A percentile compares a stretch with the other conserved stretches of the same genome.
Evolutionary conservation across 2,113 vertebrate species (phyloP).

Genomic region (Monopterus albus): DNA sequence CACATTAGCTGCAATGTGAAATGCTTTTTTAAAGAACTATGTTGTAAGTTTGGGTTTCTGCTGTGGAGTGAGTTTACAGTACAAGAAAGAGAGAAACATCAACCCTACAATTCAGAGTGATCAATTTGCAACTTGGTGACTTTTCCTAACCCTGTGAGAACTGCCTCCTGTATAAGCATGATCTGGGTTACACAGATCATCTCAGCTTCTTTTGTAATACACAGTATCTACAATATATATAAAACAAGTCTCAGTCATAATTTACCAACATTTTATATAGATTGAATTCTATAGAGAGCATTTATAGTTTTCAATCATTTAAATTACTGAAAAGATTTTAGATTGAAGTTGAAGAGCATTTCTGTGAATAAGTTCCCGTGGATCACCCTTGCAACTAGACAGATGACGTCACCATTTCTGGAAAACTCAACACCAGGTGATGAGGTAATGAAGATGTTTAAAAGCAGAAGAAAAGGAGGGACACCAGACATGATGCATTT

Average conservation of each 20-base stretch:
- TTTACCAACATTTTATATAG: too few relatives aligned
- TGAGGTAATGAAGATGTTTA: constrained; percentile 36
- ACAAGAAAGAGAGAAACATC: neutral
- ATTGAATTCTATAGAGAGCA: too few relatives aligned
- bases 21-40: neutral
- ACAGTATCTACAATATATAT: too few relatives aligned
- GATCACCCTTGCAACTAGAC: too few relatives aligned
- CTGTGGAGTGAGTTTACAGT: neutral
- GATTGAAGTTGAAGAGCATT: too few relatives aligned
- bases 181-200: too few relatives aligned
- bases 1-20: constrained; percentile 13
- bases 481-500: neutral
- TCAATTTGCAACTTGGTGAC: neutral
- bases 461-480: neutral
- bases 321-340: too few relatives aligned
- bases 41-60: neutral
- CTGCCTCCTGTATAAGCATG: neutral
- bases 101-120: neutral
- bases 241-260: too few relatives aligned
- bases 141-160: neutral
- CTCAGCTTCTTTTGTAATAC: too few relatives aligned
- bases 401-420: constrained; percentile 24
- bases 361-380: too few relatives aligned
- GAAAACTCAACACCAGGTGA: constrained; percentile 24
- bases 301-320: too few relatives aligned